These are phyloP conservation scores for Osmerus mordax DNA, from an alignment of 2,113 vertebrate genomes.

Conservation along the genomic window DNA sequence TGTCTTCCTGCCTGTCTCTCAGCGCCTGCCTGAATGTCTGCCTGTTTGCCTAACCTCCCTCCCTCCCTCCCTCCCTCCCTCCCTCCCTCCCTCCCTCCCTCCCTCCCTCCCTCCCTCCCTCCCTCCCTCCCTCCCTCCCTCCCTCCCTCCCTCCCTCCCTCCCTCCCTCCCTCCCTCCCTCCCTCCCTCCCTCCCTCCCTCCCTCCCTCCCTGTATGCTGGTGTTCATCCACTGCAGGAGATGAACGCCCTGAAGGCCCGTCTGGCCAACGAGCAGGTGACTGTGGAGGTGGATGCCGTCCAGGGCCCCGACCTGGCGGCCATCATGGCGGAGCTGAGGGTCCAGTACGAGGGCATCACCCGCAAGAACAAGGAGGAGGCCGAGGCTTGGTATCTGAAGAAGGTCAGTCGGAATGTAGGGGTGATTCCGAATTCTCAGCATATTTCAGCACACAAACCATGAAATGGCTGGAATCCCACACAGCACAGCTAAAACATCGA, in stretches of 20 bases:
- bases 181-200: not conserved
- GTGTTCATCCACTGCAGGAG: constrained; percentile 57
- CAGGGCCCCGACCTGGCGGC: constrained; percentile 72
- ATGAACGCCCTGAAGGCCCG: constrained; percentile 57
- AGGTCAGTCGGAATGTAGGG: constrained; percentile 56
- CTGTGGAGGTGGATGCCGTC: constrained; percentile 71
- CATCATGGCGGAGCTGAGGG: constrained; percentile 71
- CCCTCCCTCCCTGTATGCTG: not conserved
- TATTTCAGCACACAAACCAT: not conserved
- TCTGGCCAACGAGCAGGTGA: constrained; percentile 71
- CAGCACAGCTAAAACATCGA: no score
- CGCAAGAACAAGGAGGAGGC: constrained; percentile 79
- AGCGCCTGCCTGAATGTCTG: no score
- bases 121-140: not conserved
- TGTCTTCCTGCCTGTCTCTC: no score
- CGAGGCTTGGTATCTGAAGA: constrained; percentile 74
- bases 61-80: not conserved
- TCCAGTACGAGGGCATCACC: constrained; percentile 76
- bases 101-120: no score
- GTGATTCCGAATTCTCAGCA: not conserved
- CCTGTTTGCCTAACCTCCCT: not conserved
- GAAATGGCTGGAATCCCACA: no score
- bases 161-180: no score
- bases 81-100: not conserved
- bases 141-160: not conserved